phyloP scores from a whole-genome alignment of 2,113 vertebrate genomes.

The Monarcha castaneiventris region DNA sequence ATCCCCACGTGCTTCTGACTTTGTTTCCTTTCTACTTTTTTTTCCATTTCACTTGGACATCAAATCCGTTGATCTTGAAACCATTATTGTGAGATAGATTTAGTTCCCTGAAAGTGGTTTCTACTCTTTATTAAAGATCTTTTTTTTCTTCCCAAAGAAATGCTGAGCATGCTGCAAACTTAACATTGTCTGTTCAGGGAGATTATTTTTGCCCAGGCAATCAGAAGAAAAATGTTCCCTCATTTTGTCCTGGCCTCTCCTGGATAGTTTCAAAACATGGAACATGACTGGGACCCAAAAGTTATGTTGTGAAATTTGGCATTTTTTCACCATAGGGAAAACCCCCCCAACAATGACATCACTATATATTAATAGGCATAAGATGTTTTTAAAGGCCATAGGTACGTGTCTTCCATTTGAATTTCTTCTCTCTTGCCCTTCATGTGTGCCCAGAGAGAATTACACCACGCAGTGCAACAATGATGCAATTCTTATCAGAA shows the following conservation, averaged over 20 bases:
- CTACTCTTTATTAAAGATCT: neutral
- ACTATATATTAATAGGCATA: neutral
- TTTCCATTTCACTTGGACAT: neutral
- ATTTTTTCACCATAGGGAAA: neutral
- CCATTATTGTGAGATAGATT: neutral
- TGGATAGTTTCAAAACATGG: neutral
- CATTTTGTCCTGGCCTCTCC: neutral
- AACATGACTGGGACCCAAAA: neutral
- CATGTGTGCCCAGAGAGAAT: neutral
- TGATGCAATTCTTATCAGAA: neutral
- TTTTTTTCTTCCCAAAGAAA: neutral
- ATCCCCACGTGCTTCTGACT: rapidly evolving
- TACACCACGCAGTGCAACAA: neutral
- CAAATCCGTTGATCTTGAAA: neutral
- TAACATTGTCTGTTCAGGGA: neutral
- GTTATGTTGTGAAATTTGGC: neutral
- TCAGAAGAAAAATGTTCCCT: neutral
- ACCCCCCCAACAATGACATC: rapidly evolving
- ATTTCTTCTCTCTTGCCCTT: neutral
- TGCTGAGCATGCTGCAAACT: rapidly evolving
- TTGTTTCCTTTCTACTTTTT: neutral
- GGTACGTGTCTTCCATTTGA: neutral
- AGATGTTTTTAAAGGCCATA: neutral
- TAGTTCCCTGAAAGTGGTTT: neutral
- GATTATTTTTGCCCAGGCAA: neutral